Conservation (phyloP, 2,888 invertebrate genomes). For the Malacosoma neustria region DNA sequence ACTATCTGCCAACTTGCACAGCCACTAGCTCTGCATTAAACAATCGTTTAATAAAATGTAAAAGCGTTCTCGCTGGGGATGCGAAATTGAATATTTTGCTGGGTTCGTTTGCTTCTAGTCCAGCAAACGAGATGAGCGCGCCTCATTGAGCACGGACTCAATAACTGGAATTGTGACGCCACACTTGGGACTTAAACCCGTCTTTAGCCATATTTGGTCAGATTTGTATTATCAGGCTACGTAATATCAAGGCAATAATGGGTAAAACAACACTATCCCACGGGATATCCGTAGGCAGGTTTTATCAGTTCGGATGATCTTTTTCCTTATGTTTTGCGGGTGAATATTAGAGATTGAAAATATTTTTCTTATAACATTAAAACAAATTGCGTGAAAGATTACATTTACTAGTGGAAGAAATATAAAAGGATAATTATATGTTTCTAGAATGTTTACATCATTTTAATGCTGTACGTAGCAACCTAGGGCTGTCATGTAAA, state of each 20-base stretch:
- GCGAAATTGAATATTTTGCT: slow-evolving; percentile 25
- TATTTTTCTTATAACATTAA: too few relatives aligned
- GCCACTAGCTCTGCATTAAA: slow-evolving; percentile 16
- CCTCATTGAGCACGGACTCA: slow-evolving; percentile 19
- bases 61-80: slow-evolving; percentile 18
- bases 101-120: slow-evolving; percentile 17
- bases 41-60: slow-evolving; percentile 17
- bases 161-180: slow-evolving; percentile 16
- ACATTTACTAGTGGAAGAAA: too few relatives aligned
- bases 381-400: too few relatives aligned
- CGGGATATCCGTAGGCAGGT: neutral
- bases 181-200: slow-evolving; percentile 10
- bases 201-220: slow-evolving; percentile 5
- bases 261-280: neutral
- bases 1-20: neutral
- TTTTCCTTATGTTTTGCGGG: too few relatives aligned
- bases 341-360: too few relatives aligned
- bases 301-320: too few relatives aligned
- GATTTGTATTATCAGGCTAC: slow-evolving; percentile 3
- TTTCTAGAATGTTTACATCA: too few relatives aligned
- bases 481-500: too few relatives aligned
- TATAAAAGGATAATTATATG: too few relatives aligned
- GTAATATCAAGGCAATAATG: neutral
- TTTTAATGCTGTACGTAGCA: too few relatives aligned
- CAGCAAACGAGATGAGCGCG: slow-evolving; percentile 20